phyloP scores from a whole-genome alignment of 53 echinoderm and acorn worm genomes.

The Stichopus horrens region DNA sequence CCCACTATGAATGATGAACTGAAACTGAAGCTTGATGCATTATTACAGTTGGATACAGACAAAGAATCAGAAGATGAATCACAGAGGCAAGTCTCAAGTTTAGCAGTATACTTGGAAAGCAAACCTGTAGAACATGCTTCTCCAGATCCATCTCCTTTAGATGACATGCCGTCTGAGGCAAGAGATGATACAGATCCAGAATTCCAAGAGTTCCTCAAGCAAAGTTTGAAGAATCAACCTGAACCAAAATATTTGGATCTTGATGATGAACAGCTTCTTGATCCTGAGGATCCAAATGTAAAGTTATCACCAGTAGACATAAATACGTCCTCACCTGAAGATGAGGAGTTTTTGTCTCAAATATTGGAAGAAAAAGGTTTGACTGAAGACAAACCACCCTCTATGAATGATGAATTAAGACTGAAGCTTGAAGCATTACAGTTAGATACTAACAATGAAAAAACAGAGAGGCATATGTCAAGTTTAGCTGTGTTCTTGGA shows the following conservation, averaged over 20 bases:
- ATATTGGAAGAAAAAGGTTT: slow-evolving; percentile 14
- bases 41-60: not conserved
- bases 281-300: not conserved
- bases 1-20: not conserved
- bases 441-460: not conserved
- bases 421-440: slow-evolving; percentile 8
- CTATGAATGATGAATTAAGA: not conserved
- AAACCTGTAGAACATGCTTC: not conserved
- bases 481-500: no score
- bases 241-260: not conserved
- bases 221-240: not conserved
- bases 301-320: not conserved
- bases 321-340: not conserved
- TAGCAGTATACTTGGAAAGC: not conserved
- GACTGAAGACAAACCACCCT: not conserved
- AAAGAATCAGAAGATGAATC: not conserved
- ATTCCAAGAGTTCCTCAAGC: not conserved
- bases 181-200: not conserved
- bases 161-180: not conserved
- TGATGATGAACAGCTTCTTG: not conserved
- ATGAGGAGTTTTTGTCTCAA: slow-evolving; percentile 1
- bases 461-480: not conserved
- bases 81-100: not conserved
- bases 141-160: not conserved
- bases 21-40: not conserved